Percentiles rank a stretch among this genome's conserved stretches.
phyloP scores from a whole-genome alignment of 2,113 vertebrate genomes.

The Gopherus flavomarginatus region DNA sequence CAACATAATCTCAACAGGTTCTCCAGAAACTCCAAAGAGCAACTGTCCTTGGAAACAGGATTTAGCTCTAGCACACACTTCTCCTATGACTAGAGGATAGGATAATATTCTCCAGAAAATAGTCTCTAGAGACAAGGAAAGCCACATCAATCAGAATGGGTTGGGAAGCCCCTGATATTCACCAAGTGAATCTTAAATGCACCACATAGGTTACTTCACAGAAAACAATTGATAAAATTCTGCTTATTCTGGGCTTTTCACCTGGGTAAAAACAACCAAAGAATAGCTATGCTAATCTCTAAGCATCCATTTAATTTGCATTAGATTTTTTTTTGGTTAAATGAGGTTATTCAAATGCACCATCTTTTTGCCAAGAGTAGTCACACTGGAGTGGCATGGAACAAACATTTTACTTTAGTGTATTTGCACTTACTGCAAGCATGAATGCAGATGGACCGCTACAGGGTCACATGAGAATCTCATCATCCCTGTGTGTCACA shows the following conservation, averaged over 20 bases:
- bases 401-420: not conserved
- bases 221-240: not conserved
- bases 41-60: not conserved
- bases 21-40: not conserved
- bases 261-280: not conserved
- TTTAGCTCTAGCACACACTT: not conserved
- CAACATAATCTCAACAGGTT: not conserved
- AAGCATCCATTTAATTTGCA: not conserved
- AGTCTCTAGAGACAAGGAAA: not conserved
- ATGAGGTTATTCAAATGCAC: not conserved
- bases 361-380: not conserved
- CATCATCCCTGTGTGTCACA: not conserved
- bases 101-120: not conserved
- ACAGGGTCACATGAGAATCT: not conserved
- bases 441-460: not conserved
- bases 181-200: not conserved
- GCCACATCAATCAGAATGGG: not conserved
- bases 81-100: not conserved
- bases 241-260: not conserved
- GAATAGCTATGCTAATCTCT: not conserved
- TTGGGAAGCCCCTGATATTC: not conserved
- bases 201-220: not conserved
- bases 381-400: not conserved
- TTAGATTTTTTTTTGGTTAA: not conserved
- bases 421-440: not conserved